A percentile compares a stretch with the other conserved stretches of the same genome.
Conservation (phyloP, 2,888 invertebrate species). For the Drosophila phalerata region DNA sequence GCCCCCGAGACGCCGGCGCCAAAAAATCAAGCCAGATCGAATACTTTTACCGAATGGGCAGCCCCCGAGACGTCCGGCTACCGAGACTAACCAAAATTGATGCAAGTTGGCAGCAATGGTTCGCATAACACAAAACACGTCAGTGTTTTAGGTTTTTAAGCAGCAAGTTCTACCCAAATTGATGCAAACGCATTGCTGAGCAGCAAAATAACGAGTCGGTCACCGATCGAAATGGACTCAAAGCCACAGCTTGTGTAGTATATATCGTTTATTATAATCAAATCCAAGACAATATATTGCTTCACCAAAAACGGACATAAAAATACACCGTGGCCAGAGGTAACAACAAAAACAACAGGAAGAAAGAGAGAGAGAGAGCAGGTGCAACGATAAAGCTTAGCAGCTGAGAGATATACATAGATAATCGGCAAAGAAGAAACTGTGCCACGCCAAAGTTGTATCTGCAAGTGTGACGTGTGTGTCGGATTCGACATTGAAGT, state of each 20-base stretch:
- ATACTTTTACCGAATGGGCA: too few relatives aligned
- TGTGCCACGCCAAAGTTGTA: constrained; percentile 38
- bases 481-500: constrained; percentile 17
- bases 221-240: constrained; percentile 49
- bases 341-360: constrained; percentile 17
- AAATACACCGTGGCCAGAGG: constrained; percentile 30
- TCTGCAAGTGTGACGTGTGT: constrained; percentile 58
- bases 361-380: constrained; percentile 28
- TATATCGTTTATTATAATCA: neutral
- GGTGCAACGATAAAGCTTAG: constrained; percentile 53
- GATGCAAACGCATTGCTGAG: constrained; percentile 23
- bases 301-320: constrained; percentile 47
- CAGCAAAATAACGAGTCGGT: constrained; percentile 47
- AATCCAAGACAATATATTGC: constrained; percentile 3
- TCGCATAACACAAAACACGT: constrained; percentile 72
- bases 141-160: constrained; percentile 74
- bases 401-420: constrained; percentile 38
- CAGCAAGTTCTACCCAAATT: constrained; percentile 47
- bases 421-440: constrained; percentile 16
- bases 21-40: too few relatives aligned
- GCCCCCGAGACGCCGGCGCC: too few relatives aligned
- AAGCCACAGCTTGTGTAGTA: constrained; percentile 11
- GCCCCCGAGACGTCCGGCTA: too few relatives aligned
- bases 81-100: too few relatives aligned
- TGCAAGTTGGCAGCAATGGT: too few relatives aligned